Evolutionary conservation across 2,113 vertebrate species (phyloP).

Genomic region (Psettodes erumei): DNA sequence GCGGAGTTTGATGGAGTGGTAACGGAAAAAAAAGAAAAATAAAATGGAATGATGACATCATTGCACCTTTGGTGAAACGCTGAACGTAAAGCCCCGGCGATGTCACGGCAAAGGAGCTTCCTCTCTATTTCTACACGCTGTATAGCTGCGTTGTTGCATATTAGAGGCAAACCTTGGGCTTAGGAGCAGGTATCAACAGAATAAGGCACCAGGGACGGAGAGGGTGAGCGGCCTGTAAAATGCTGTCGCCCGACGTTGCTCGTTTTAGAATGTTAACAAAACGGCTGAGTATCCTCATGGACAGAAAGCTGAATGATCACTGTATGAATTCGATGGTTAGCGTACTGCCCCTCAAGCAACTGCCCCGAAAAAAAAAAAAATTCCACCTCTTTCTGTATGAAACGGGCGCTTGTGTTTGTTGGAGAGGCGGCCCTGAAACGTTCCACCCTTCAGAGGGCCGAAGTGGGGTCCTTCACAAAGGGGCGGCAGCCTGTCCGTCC

Average conservation of each 20-base stretch:
- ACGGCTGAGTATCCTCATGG: background rate
- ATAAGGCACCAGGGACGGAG: background rate
- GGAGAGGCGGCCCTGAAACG: background rate
- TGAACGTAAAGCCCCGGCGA: too few relatives aligned
- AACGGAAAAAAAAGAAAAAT: background rate
- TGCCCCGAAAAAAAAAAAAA: background rate
- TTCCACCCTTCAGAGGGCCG: background rate
- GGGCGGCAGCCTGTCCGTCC: background rate
- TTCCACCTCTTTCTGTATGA: background rate
- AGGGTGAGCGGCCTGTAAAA: background rate
- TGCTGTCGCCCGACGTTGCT: background rate
- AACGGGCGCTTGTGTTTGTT: background rate
- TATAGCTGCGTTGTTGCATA: background rate
- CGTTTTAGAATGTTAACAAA: background rate
- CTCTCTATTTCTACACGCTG: background rate
- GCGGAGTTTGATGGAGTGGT: background rate
- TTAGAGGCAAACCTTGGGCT: conserved; percentile 1
- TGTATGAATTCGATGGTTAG: background rate
- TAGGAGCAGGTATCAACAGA: background rate
- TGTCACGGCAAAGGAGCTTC: background rate
- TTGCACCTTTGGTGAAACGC: background rate
- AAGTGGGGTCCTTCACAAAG: background rate
- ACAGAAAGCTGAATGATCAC: background rate
- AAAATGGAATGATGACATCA: background rate
- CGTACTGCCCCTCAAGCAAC: too few relatives aligned